Base-by-base conservation (phyloP, 2,888 invertebrate genomes). In the Stictocephala bisonia region DNA sequence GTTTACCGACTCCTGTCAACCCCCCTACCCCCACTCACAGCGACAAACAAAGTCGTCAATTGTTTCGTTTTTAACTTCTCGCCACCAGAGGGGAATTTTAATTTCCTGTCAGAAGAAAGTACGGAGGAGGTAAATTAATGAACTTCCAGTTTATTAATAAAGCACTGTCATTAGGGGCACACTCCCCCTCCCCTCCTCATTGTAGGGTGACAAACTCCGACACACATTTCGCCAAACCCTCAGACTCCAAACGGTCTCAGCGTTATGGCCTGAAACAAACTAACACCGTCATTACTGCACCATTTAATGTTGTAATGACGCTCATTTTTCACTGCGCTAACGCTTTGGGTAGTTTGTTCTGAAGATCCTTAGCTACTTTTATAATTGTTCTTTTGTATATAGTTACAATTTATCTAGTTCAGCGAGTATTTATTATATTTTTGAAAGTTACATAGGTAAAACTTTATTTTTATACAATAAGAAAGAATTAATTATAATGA, bases 291-390 rank as follows among this genome's bases (percentile, higher is more conserved):
- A 44, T 64, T 64, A 64, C 27, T 44, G 44, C 44, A 3, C 26
- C 64, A 40, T 64, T 64, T 64, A 64, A 60, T 60, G 35, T 60
- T 26, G 60, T 60, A 60, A 60, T 40, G 60, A 60, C 60, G 22
- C 22, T 4, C 41, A 40, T 60, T 60, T 60, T 40, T 60, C 41
- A 60, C 60, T 31, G 27, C 27, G 18, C 9, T 41, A n/a, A n/a
- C n/a, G n/a, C n/a, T n/a, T n/a, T n/a, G n/a, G n/a, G n/a, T n/a
- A n/a, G n/a, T n/a, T n/a, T n/a, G n/a, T n/a, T n/a, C n/a, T n/a
- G n/a, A n/a, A n/a, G n/a, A n/a, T n/a, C n/a, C n/a, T n/a, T n/a
- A n/a, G n/a, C n/a, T n/a, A n/a, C n/a, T n/a, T n/a, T n/a, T n/a
- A n/a, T n/a, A n/a, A n/a, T n/a, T n/a, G n/a, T n/a, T n/a, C n/a